phyloP scores from a whole-genome alignment of 2,888 invertebrate species.

The Fabriciana adippe region DNA sequence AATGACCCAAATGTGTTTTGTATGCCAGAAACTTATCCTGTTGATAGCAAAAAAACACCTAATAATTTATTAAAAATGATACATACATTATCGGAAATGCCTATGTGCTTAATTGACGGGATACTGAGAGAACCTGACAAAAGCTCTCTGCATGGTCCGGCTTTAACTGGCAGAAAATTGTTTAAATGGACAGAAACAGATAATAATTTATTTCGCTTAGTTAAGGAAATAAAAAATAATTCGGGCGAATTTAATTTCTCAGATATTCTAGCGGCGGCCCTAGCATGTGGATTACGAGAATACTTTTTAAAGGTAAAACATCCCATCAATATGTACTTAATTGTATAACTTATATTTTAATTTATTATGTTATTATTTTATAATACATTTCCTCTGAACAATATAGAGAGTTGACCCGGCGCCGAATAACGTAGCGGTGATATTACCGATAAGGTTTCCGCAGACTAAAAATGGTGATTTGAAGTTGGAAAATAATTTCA shows the following conservation, averaged over 20 bases:
- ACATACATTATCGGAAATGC: conserved; percentile 50
- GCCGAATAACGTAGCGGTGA: conserved; percentile 58
- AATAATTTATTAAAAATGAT: conserved; percentile 49
- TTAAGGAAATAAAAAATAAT: conserved; percentile 59
- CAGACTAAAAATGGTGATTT: conserved; percentile 43
- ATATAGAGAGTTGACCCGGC: conserved; percentile 52
- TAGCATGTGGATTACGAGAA: conserved; percentile 72
- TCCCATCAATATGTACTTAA: too few relatives aligned
- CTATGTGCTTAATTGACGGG: conserved; percentile 53
- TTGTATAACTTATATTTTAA: not conserved
- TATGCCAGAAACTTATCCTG: conserved; percentile 43
- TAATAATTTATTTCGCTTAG: conserved; percentile 58
- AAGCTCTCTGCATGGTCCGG: conserved; percentile 70
- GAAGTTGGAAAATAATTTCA: conserved; percentile 71
- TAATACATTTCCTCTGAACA: conserved; percentile 24
- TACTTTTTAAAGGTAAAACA: conserved; percentile 62
- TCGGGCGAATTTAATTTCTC: conserved; percentile 62
- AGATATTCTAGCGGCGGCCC: conserved; percentile 71
- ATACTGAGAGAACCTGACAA: conserved; percentile 59
- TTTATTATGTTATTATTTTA: not conserved
- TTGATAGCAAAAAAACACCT: conserved; percentile 34
- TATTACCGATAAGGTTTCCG: conserved; percentile 58
- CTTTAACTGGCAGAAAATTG: conserved; percentile 66
- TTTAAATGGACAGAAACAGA: conserved; percentile 64
- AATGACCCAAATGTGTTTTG: conserved; percentile 45